phyloP scores from a whole-genome alignment of 2,797 vertebrate species.

The Okamejei kenojei region DNA sequence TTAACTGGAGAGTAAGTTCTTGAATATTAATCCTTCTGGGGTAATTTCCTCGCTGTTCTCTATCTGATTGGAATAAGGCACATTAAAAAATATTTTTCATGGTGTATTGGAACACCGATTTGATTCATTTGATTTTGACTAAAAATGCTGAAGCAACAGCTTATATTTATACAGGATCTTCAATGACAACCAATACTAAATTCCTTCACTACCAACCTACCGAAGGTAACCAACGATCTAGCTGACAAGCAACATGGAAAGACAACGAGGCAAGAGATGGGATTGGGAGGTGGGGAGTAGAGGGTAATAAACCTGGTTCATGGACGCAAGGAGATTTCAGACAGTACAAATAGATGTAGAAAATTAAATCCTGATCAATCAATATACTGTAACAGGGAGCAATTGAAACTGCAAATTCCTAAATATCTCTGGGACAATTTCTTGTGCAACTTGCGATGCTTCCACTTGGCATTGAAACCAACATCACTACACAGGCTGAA shows the following conservation, averaged over 20 bases:
- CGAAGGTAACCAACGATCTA: not conserved
- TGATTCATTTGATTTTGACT: not conserved
- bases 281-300: no score
- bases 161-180: no score
- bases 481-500: not conserved
- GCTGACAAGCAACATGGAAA: not conserved
- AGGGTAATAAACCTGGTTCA: no score
- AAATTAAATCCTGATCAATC: not conserved
- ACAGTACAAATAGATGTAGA: not conserved
- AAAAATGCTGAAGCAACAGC: not conserved
- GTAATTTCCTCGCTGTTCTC: not conserved
- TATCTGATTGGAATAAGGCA: not conserved
- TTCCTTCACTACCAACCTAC: no score
- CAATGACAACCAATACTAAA: no score
- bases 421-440: not conserved
- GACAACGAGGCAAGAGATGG: not conserved
- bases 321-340: not conserved
- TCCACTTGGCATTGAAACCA: not conserved
- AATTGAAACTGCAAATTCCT: not conserved
- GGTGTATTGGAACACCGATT: not conserved
- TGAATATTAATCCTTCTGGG: not conserved
- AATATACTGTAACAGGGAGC: not conserved
- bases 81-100: no score
- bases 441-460: not conserved
- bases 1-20: not conserved